These are phyloP conservation scores for Artibeus lituratus DNA, from an alignment of 2,797 vertebrate species.

Conservation along the genomic window DNA sequence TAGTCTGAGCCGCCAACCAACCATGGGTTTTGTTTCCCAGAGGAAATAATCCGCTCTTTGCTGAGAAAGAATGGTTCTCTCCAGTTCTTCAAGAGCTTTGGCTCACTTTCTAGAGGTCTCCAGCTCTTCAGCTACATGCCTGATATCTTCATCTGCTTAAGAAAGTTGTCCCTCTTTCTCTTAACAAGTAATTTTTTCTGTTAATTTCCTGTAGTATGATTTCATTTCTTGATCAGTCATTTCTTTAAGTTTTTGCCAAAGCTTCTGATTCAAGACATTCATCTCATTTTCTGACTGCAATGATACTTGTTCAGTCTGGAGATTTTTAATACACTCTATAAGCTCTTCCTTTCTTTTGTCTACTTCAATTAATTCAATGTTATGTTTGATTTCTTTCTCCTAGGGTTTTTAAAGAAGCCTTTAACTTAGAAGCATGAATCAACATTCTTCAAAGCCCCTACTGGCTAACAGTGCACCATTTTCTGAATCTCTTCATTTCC, in stretches of 20 bases:
- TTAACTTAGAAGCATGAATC: background rate
- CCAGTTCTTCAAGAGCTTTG: background rate
- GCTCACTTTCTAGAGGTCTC: background rate
- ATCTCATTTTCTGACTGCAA: background rate
- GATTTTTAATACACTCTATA: background rate
- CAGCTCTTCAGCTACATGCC: background rate
- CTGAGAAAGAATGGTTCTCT: background rate
- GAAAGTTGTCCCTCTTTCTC: background rate
- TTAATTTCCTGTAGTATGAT: background rate
- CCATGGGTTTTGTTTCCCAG: background rate
- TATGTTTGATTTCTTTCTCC: background rate
- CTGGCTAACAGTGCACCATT: background rate
- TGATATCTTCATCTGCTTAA: background rate
- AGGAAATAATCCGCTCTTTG: background rate
- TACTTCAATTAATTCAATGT: background rate
- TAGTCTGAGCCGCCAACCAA: background rate
- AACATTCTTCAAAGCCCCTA: background rate
- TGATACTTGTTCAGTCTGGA: background rate
- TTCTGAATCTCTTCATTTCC: background rate
- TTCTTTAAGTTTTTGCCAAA: background rate
- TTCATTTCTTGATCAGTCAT: background rate
- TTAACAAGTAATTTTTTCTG: background rate
- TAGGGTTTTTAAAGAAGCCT: background rate
- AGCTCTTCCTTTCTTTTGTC: background rate
- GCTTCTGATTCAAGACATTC: background rate